These are phyloP conservation scores for Sinella curviseta DNA, from an alignment of 1,140 invertebrate species.

Conservation along the genomic window DNA sequence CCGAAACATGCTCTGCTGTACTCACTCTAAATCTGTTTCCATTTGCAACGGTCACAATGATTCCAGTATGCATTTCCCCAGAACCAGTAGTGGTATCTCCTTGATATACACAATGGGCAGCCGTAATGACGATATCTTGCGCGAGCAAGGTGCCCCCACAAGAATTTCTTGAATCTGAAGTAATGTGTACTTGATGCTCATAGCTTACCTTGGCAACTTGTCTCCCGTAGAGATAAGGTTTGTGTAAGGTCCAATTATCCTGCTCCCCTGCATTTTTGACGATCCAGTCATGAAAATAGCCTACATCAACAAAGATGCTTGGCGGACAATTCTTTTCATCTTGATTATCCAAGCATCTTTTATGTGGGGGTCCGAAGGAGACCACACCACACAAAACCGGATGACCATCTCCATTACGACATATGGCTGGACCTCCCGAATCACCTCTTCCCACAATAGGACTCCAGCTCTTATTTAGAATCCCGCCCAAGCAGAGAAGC, in stretches of 20 bases:
- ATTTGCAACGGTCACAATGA: not conserved
- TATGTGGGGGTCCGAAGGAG: not conserved
- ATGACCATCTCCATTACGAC: not conserved
- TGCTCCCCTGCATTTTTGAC: slow-evolving; percentile 5
- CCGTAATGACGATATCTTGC: not conserved
- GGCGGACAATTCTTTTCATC: not conserved
- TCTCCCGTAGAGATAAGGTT: not conserved
- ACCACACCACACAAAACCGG: not conserved
- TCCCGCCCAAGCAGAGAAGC: not conserved
- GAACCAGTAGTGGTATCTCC: not conserved
- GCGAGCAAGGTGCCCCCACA: slow-evolving; percentile 4
- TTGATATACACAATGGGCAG: not conserved
- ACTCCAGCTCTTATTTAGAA: not conserved
- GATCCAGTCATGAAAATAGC: slow-evolving; percentile 7
- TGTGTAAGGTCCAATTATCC: not conserved
- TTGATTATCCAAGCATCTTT: not conserved
- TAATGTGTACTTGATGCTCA: not conserved
- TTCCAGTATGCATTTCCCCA: not conserved
- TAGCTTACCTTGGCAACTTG: not conserved
- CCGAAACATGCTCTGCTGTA: not conserved
- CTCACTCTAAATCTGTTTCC: not conserved
- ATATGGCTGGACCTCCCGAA: not conserved
- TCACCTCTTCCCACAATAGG: not conserved
- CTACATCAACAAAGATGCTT: not conserved
- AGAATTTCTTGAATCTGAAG: not conserved